Base-by-base conservation (phyloP, 2,797 vertebrate genomes). In the Aulostomus chinensis region DNA sequence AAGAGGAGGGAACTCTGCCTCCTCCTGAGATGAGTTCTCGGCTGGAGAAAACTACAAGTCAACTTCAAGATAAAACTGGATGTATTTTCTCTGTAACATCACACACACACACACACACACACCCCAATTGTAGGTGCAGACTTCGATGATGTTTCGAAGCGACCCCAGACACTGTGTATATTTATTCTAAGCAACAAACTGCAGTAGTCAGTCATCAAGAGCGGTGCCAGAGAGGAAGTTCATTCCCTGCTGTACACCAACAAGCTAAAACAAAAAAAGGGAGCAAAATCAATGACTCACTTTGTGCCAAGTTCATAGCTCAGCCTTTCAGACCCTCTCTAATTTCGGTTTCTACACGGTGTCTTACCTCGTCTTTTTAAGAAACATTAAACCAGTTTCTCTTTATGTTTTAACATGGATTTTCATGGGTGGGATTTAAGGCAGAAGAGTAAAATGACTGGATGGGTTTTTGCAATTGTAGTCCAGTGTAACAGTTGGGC, bases 221-320 rank as follows among this genome's bases (percentile, higher is more conserved):
- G 8, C 1, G 9, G 28, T 66, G 69, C 59, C 54, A 64, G 59
- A 56, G 40, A 59, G 48, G 16, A 35, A 28, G 33, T 61, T 41
- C 25, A 39, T 17, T 62, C 22, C 40, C 36, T 31, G 5, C 11
- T 26, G 3, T 17, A 60, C 52, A 34, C 58, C 32, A 49, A 73
- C 64, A 68, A 64, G 35, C 40, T 28, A 41, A 73, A 58, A 78
- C 79, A 76, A n/a, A 15, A 9, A 3, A 43, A 42, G 25, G 17
- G n/a, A 29, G 17, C 17, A 11, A 22, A 78, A 78, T 82, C 60
- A 18, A 78, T 74, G 73, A 68, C 50, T 74, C 73, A 78, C 67
- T 76, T 72, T 67, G 63, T 49, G 52, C 64, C 43, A 28, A 69
- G 59, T 73, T 58, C 54, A 76, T 26, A 53, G 52, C 51, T 66